These are phyloP conservation scores for Amiota mariae DNA, from an alignment of 2,888 invertebrate genomes.

Conservation along the genomic window DNA sequence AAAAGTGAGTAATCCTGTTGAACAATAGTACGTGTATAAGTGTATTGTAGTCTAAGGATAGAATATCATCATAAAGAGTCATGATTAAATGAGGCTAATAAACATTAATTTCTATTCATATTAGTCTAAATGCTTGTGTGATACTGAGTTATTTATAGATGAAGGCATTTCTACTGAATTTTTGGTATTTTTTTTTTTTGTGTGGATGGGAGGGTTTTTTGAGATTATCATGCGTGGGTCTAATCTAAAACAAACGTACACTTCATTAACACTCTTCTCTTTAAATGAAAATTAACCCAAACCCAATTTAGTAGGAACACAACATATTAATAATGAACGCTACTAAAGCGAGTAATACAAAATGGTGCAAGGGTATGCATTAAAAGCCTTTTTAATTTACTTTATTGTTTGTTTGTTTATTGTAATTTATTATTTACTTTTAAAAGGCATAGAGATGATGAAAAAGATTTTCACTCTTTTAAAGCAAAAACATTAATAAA, in stretches of 20 bases:
- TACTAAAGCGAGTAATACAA: not conserved
- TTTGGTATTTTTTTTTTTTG: not conserved
- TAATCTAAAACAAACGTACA: constrained; percentile 18
- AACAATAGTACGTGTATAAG: no score
- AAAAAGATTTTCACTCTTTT: no score
- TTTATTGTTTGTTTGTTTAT: no score
- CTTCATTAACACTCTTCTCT: constrained; percentile 20
- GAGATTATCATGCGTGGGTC: not conserved
- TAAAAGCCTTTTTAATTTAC: not conserved
- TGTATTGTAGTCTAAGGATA: no score
- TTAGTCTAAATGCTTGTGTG: constrained; percentile 12
- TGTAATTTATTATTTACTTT: no score
- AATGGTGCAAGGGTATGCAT: not conserved
- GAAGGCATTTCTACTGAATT: no score
- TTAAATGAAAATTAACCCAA: not conserved
- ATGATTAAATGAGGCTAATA: constrained; percentile 6
- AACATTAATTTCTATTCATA: constrained; percentile 12
- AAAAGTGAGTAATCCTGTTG: no score
- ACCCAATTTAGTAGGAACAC: not conserved
- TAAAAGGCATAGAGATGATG: no score
- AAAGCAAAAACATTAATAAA: no score
- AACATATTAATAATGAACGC: not conserved
- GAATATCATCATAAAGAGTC: not conserved
- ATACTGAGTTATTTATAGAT: constrained; percentile 3
- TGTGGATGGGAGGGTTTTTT: no score